Base-by-base conservation (phyloP, 2,888 invertebrate species). In the Orchesellides sinensis region DNA sequence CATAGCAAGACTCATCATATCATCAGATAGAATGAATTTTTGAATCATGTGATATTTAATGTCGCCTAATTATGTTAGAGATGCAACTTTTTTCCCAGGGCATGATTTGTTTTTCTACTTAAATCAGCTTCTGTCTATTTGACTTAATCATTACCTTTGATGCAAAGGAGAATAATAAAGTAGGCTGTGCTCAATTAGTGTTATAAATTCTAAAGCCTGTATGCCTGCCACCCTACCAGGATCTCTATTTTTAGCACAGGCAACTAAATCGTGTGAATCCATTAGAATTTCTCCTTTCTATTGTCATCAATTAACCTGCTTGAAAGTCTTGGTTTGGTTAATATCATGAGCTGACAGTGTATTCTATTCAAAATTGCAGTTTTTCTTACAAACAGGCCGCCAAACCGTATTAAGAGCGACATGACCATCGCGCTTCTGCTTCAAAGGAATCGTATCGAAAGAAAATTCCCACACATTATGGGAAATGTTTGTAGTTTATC, bases 401-500 rank as follows among this genome's bases (percentile, higher is more conserved):
- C 49, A 35, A 73, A 81, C 72, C 63, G 74, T 74, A 78, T 65
- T 80, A 73, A 73, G 73, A 73, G 73, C 68, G 73, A 73, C 47
- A 73, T 68, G 66, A 73, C 65, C 73, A 73, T 54, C 63, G 49
- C 56, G 29, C 49, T n/a, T n/a, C n/a, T 35, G 56, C 80, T 73
- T 81, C 72, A 81, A 81, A 81, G 73, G 80, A 66, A 59, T 73
- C 80, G 80, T 81, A 54, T 73, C 80, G 56, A 81, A 81, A 73
- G 65, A 73, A 73, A n/a, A 68, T 81, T 81, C 80, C 80, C 80
- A 81, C 80, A 81, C 72, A 68, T 66, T 68, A 63, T 59, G 69
- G 63, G 63, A 69, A 63, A 19, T 35, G 21, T 68, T 23, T 47
- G 66, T 19, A 32, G 35, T 54, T n/a, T 8, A 25, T 47, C 45